Base-by-base conservation (phyloP, 2,113 vertebrate species). In the Gorsachius goisagi region DNA sequence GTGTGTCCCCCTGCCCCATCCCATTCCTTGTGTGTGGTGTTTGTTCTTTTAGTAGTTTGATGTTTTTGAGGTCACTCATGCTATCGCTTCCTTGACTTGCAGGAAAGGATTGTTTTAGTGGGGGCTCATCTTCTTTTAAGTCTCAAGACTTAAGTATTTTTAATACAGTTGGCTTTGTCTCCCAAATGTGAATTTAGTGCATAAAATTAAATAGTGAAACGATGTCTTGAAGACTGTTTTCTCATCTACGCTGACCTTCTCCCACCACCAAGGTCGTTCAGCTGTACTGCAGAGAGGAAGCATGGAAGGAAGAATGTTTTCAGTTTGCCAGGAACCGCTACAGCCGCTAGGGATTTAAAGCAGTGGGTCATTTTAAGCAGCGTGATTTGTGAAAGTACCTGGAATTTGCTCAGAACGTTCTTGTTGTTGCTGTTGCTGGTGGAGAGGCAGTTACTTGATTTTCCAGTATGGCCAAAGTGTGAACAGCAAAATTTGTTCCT, bases 231-330 rank as follows among this genome's bases (percentile, higher is more conserved):
- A 79, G 49, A 32, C 10, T 91, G 4, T 41, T 84, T 89, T 76
- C 53, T 85, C 44, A 26, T 95, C 67, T 73, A 1, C 6, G 2
- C 49, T 93, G 95, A 91, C 89, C 85, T 91, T 78, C 93, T 96
- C 89, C 85, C 78, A 82, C 89, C 66, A 82, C 47, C 18, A 8
- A 62, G 58, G 93, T 96, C 81, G 5, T 63, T 95, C 88, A 93
- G 88, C 89, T 95, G 93, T 60, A 9, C 62, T 89, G 47, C 22
- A 24, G 85, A 55, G 78, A 92, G 95, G 91, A 93, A 88, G 45
- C 1, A 14, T n/a, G 63, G 75, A 95, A 93, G 82, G 62, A 83
- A 85, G 73, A 89, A 74, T 88, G 32, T 80, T 86, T 86, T 52
- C 32, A 47, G n/a, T 77, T 87, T 90, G 88, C 92, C 95, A 88